Percentiles rank a stretch among this genome's conserved stretches.
Conservation (phyloP, 2,888 invertebrate genomes). For the Cryptocheilus praepositus region DNA sequence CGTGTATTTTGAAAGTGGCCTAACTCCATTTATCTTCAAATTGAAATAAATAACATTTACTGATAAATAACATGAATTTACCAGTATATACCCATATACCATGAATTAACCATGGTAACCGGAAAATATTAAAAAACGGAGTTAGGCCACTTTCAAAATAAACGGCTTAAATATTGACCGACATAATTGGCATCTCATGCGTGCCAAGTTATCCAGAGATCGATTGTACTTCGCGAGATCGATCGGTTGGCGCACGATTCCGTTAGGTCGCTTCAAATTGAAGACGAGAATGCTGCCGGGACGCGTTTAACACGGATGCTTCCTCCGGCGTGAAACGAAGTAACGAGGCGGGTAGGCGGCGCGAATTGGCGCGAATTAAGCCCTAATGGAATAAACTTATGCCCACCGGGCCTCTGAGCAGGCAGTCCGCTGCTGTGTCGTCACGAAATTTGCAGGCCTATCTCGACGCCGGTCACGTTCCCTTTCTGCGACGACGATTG, state of each 20-base stretch:
- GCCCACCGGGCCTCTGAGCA: conserved; percentile 14
- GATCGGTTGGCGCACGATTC: conserved; percentile 4
- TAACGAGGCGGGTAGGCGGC: conserved; percentile 54
- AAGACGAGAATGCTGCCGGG: conserved; percentile 3
- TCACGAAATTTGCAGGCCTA: background rate
- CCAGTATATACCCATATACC: no score
- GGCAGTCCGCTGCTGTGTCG: background rate
- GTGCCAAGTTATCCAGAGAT: no score
- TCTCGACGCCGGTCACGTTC: conserved; percentile 7
- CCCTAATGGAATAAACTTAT: conserved; percentile 64
- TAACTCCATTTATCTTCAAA: no score
- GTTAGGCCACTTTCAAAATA: no score
- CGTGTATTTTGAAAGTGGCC: no score
- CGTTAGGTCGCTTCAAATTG: conserved; percentile 6
- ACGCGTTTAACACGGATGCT: conserved; percentile 4
- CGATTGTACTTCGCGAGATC: background rate
- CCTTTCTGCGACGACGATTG: background rate
- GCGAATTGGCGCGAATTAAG: conserved; percentile 67
- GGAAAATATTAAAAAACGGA: no score
- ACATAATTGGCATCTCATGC: no score
- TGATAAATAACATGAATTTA: no score
- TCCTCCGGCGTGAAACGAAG: background rate
- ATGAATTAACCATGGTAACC: no score
- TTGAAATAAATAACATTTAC: no score
- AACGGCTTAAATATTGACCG: no score